Evolutionary conservation across 2,888 invertebrate species (phyloP).

Genomic region (Zygogramma bicolorata): DNA sequence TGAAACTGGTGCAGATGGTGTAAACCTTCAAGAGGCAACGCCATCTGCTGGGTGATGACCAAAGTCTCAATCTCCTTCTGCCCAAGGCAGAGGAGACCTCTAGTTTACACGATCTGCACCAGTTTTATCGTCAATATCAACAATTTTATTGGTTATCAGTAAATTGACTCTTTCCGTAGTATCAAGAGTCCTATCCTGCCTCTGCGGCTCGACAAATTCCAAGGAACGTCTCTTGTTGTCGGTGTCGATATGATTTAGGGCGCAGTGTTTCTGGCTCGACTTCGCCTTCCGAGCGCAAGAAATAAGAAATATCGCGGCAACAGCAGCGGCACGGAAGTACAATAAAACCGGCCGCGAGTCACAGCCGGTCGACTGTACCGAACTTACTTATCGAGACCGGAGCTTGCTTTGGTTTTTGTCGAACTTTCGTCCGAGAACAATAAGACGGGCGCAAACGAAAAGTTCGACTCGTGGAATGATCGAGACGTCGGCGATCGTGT

Average conservation of each 20-base stretch:
- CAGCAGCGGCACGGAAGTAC: slow-evolving; percentile 21
- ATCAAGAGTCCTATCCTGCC: too few species aligned
- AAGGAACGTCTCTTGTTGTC: slow-evolving; percentile 31
- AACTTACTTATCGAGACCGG: slow-evolving; percentile 53
- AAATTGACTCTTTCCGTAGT: too few species aligned
- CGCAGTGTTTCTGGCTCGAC: slow-evolving; percentile 50
- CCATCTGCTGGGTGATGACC: too few species aligned
- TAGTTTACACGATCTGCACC: too few species aligned
- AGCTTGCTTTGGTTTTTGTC: slow-evolving; percentile 43
- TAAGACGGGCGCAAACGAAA: slow-evolving; percentile 42
- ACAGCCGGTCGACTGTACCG: slow-evolving; percentile 46
- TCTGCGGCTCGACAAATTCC: slow-evolving; percentile 14
- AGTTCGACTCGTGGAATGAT: slow-evolving; percentile 43
- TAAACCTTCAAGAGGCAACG: too few species aligned
- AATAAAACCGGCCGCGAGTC: slow-evolving; percentile 35
- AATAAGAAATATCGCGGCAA: slow-evolving; percentile 40
- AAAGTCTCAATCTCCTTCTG: too few species aligned
- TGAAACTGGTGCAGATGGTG: too few species aligned
- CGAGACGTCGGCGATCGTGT: slow-evolving; percentile 25
- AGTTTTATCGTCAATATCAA: too few species aligned
- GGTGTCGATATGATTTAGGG: slow-evolving; percentile 51
- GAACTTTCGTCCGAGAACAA: slow-evolving; percentile 40
- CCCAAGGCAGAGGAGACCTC: too few species aligned
- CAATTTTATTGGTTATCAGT: too few species aligned
- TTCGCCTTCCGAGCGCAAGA: slow-evolving; percentile 38